Evolutionary conservation across 2,888 invertebrate species (phyloP).

Genomic region (Scaptomyza flava): DNA sequence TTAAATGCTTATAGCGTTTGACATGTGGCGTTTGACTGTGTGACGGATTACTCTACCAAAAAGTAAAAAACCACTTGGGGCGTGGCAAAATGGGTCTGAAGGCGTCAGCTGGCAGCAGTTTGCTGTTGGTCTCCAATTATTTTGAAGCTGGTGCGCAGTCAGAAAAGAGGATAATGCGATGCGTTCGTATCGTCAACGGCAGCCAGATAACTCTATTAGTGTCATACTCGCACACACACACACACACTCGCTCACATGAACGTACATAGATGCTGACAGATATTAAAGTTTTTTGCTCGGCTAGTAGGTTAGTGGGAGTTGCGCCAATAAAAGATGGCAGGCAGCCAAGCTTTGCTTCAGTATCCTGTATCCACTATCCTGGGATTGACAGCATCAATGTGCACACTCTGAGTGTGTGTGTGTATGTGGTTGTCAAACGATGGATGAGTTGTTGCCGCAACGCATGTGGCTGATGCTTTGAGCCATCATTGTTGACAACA

Average conservation of each 20-base stretch:
- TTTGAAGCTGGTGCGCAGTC: slow-evolving; percentile 49
- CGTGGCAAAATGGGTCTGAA: not conserved
- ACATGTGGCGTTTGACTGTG: slow-evolving; percentile 43
- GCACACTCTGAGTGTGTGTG: slow-evolving; percentile 24
- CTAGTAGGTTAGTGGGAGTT: slow-evolving; percentile 30
- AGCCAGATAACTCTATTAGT: slow-evolving; percentile 70
- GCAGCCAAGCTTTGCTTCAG: slow-evolving; percentile 29
- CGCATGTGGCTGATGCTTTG: slow-evolving; percentile 77
- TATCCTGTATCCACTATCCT: slow-evolving; percentile 37
- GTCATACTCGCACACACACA: slow-evolving; percentile 35
- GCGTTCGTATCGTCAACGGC: slow-evolving; percentile 57
- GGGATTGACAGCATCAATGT: slow-evolving; percentile 60
- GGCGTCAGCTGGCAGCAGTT: slow-evolving; percentile 6
- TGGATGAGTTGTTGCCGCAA: slow-evolving; percentile 73
- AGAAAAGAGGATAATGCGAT: slow-evolving; percentile 63
- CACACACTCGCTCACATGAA: slow-evolving; percentile 9
- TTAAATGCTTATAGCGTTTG: slow-evolving; percentile 44
- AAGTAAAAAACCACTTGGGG: not conserved
- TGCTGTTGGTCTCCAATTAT: slow-evolving; percentile 57
- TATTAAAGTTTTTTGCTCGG: slow-evolving; percentile 62
- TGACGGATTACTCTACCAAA: slow-evolving; percentile 50
- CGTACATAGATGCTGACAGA: slow-evolving; percentile 45
- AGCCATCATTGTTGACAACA: slow-evolving; percentile 77
- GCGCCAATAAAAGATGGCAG: slow-evolving; percentile 63
- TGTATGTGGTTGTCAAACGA: slow-evolving; percentile 47